These are phyloP conservation scores for Pterobdella sp. DNA, from an alignment of 2,888 invertebrate species.

Conservation along the genomic window DNA sequence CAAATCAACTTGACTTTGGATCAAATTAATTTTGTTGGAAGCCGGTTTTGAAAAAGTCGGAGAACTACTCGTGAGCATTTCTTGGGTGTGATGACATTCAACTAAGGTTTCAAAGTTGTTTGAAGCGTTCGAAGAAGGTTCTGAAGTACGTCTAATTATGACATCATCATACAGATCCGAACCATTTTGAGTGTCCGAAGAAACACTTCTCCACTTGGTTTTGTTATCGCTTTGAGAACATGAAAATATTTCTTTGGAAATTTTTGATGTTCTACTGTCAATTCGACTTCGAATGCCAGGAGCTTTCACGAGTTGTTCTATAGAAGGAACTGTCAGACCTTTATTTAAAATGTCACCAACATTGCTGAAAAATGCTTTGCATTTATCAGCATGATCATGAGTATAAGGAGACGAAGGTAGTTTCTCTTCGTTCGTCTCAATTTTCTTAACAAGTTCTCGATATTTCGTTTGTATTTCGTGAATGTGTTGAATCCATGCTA, in stretches of 20 bases:
- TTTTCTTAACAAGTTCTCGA: constrained; percentile 13
- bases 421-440: neutral
- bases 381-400: neutral
- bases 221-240: neutral
- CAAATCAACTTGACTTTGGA: neutral
- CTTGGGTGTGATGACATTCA: neutral
- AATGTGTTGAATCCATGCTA: constrained; percentile 23
- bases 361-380: constrained; percentile 7
- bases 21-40: neutral
- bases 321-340: constrained; percentile 9
- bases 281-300: constrained; percentile 23
- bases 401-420: constrained; percentile 9
- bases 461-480: constrained; percentile 23
- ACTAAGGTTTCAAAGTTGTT: neutral
- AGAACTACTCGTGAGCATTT: neutral
- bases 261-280: constrained; percentile 7
- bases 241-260: constrained; percentile 12
- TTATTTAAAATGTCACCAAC: constrained; percentile 6
- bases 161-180: neutral
- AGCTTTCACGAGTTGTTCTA: constrained; percentile 25
- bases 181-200: constrained; percentile 17
- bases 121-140: constrained; percentile 13
- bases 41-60: neutral
- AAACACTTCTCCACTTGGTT: constrained; percentile 26
- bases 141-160: constrained; percentile 19